Conservation (phyloP, 2,888 invertebrate species). For the Platerodrilus igneus region DNA sequence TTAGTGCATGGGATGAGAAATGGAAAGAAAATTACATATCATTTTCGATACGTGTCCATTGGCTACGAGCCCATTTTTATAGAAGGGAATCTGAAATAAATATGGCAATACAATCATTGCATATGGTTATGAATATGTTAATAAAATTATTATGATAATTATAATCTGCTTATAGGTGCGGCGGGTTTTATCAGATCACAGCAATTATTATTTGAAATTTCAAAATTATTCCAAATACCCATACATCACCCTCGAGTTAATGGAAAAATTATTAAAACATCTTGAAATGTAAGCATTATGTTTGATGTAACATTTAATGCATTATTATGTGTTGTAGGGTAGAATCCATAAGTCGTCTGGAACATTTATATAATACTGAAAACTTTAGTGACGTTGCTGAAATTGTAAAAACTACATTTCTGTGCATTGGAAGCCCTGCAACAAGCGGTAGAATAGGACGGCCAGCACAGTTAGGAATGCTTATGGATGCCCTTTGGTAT, state of each 20-base stretch:
- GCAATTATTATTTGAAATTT: constrained; percentile 45
- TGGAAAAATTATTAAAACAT: constrained; percentile 50
- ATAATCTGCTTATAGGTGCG: constrained; percentile 5
- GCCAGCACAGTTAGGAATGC: constrained; percentile 48
- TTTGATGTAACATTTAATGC: constrained; percentile 7
- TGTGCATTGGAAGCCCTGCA: constrained; percentile 42
- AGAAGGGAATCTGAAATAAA: constrained; percentile 51
- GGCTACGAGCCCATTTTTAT: constrained; percentile 55
- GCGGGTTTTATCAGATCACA: no score
- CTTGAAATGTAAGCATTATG: constrained; percentile 48
- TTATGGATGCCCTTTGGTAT: constrained; percentile 51
- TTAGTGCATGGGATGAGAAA: constrained; percentile 47
- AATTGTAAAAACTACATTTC: constrained; percentile 65
- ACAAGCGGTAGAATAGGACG: constrained; percentile 57
- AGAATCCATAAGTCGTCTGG: constrained; percentile 58
- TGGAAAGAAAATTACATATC: constrained; percentile 47
- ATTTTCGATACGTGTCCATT: constrained; percentile 51
- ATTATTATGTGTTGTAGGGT: constrained; percentile 39
- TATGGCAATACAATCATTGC: constrained; percentile 51
- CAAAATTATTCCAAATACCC: constrained; percentile 55
- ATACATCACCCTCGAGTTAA: constrained; percentile 47
- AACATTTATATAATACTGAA: constrained; percentile 61
- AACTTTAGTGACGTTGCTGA: constrained; percentile 62
- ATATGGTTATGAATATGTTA: no score
- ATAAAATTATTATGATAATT: constrained; percentile 9